Percentiles rank a stretch among this genome's conserved stretches.
Evolutionary conservation across 1,140 invertebrate species (phyloP).

Genomic region (Brachionus calyciflorus): DNA sequence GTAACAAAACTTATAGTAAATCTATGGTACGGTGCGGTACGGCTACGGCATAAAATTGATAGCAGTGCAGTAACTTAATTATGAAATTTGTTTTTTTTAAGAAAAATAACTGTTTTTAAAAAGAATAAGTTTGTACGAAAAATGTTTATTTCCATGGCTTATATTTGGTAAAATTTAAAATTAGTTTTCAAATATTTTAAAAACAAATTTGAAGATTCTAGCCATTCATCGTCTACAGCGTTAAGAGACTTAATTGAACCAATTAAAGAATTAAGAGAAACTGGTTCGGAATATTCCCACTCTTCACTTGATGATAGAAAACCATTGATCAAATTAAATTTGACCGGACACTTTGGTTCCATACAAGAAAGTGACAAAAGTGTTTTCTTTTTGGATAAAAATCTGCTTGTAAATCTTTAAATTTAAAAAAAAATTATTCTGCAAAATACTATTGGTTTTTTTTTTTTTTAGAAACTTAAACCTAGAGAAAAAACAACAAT

Average conservation of each 20-base stretch:
- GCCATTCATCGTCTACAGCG: background rate
- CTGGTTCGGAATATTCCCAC: background rate
- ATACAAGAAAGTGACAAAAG: background rate
- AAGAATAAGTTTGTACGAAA: no score
- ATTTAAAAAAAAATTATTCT: background rate
- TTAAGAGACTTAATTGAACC: background rate
- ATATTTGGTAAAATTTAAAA: no score
- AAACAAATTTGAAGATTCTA: background rate
- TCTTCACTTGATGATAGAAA: background rate
- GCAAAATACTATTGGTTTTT: no score
- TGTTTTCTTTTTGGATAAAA: background rate
- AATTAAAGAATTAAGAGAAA: background rate
- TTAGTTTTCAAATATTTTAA: background rate
- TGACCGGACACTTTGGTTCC: slow-evolving; percentile 1
- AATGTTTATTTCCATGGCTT: no score
- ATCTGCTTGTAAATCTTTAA: background rate
- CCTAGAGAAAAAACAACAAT: background rate
- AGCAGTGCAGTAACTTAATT: no score
- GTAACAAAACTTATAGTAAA: no score
- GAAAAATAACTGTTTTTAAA: no score
- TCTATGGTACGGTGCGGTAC: no score
- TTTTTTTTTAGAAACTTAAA: background rate
- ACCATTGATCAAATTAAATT: background rate
- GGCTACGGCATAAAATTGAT: no score
- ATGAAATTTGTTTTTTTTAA: no score